Base-by-base conservation (phyloP, 2,888 invertebrate species). In the Drosophila pullipes region DNA sequence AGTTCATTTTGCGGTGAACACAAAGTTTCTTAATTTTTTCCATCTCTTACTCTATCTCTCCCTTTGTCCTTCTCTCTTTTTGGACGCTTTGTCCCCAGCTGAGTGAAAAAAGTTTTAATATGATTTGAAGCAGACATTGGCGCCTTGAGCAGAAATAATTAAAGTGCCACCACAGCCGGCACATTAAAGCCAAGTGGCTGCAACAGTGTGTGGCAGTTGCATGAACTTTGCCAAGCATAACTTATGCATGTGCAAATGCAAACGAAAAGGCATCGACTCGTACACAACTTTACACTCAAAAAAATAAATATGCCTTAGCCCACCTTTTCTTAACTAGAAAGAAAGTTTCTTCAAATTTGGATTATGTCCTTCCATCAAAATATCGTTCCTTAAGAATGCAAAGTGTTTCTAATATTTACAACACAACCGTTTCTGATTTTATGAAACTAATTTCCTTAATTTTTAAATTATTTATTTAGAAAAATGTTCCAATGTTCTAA, bases 21-120 rank as follows among this genome's bases (percentile, higher is more conserved):
- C 64, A 85, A 90, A 85, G 86, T 85, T 85, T 90, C 90, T 88
- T 90, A 90, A 85, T 85, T 85, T 87, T 83, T 87, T 73, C 52
- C 28, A 4, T 18, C 25, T 33, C 44, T 59, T 33, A n/a, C 25
- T 4, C 47, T 28, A 25, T 4, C 47, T 47, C 49, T 60, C 9
- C n/a, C 3, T n/a, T 28, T 58, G 31, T 33, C 13, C 33, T 22
- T 35, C 30, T 4, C 33, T 7, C 37, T 18, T 39, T 74, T 57
- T 39, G 39, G 39, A 30, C 57, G 57, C 61, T 18, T 41, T 58
- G 44, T 58, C 53, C 68, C 39, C 62, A 49, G 49, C 25, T 66
- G 70, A 57, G 63, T 50, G 52, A 64, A 53, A 75, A 70, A 87
- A 90, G 62, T 88, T 88, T 88, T 88, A 88, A 88, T 88, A 89